These are phyloP conservation scores for Petroica traversi DNA, from an alignment of 2,113 vertebrate species.

Conservation along the genomic window DNA sequence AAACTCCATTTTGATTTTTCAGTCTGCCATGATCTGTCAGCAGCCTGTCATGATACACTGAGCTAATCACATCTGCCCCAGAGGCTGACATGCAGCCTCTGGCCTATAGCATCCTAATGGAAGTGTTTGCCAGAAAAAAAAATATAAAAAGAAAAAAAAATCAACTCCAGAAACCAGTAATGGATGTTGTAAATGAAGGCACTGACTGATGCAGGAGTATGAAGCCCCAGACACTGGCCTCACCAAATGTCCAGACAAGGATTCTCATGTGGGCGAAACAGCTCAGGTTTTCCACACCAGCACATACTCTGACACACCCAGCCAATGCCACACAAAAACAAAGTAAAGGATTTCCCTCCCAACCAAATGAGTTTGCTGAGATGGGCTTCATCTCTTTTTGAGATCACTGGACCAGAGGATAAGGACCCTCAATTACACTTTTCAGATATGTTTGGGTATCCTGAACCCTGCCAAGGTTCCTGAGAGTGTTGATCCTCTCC, in stretches of 20 bases:
- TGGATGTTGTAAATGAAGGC: background rate
- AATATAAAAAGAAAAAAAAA: background rate
- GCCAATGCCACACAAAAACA: background rate
- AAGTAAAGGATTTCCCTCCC: background rate
- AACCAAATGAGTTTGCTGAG: background rate
- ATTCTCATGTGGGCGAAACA: background rate
- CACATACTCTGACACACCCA: background rate
- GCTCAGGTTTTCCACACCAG: background rate
- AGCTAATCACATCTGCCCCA: background rate
- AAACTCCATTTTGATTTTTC: background rate
- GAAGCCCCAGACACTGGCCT: background rate
- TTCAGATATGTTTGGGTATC: background rate
- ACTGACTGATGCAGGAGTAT: background rate
- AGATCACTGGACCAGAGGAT: background rate
- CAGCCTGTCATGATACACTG: background rate
- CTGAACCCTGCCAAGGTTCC: background rate
- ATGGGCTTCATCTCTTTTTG: accelerated
- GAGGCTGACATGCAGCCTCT: background rate
- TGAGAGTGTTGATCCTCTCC: background rate
- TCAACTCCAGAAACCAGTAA: background rate
- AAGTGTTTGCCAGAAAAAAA: background rate
- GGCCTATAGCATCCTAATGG: background rate
- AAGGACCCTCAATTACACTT: background rate
- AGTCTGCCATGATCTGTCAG: background rate
- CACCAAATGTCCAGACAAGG: background rate